A percentile compares a stretch with the other conserved stretches of the same genome.
phyloP scores from a whole-genome alignment of 2,113 vertebrate genomes.

The Ammodytes marinus region DNA sequence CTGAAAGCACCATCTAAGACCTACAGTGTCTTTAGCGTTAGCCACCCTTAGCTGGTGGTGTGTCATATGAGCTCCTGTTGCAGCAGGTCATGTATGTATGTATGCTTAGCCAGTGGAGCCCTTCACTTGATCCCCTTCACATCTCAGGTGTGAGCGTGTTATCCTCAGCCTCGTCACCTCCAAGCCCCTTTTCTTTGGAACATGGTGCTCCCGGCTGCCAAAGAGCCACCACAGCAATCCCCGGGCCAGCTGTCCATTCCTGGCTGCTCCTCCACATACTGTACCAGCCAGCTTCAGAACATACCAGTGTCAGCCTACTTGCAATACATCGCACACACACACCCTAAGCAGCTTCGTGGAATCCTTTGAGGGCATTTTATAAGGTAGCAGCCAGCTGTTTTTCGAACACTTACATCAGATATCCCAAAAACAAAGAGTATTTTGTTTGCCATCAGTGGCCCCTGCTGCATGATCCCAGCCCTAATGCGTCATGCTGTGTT shows the following conservation, averaged over 20 bases:
- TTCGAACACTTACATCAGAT: constrained; percentile 14
- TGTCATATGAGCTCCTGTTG: background rate
- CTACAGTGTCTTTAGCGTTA: background rate
- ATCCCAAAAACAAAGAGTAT: constrained; percentile 29
- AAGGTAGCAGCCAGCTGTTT: constrained; percentile 26
- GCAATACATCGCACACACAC: background rate
- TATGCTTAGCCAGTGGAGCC: background rate
- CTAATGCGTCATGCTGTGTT: constrained; percentile 40
- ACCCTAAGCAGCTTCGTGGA: background rate
- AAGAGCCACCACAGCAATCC: constrained; percentile 38
- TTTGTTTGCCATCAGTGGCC: constrained; percentile 15
- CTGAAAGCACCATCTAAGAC: background rate
- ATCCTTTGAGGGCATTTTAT: background rate
- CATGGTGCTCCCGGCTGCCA: background rate
- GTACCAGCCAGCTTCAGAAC: background rate
- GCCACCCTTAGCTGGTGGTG: background rate
- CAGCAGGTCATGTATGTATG: too few species aligned
- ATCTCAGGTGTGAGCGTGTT: background rate
- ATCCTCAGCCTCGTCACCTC: constrained; percentile 20
- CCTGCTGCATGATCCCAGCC: constrained; percentile 7
- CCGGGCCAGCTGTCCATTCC: constrained; percentile 61
- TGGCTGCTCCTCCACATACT: constrained; percentile 24
- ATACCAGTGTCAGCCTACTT: constrained; percentile 4
- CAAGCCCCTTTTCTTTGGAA: constrained; percentile 3
- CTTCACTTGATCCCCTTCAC: background rate